Percentiles rank a stretch among this genome's conserved stretches.
phyloP scores from a whole-genome alignment of 2,888 invertebrate species.

The Frankliniella fusca region DNA sequence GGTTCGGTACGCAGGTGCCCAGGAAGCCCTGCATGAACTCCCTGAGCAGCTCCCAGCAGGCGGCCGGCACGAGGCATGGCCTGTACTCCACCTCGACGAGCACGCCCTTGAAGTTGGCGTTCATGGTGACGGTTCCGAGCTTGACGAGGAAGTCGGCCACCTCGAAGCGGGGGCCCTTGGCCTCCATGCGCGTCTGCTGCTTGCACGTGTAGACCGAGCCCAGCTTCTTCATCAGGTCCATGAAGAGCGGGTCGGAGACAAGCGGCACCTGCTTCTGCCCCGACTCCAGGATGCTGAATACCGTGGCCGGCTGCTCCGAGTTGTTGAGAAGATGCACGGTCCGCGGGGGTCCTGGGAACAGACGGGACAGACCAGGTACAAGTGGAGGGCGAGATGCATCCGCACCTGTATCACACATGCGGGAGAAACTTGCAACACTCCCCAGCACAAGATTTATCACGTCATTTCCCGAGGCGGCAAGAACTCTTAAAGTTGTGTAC shows the following conservation, averaged over 20 bases:
- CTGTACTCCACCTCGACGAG: constrained; percentile 90
- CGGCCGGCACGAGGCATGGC: constrained; percentile 80
- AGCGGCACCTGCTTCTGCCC: constrained; percentile 81
- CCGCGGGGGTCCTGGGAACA: constrained; percentile 67
- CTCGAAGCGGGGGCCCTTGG: constrained; percentile 82
- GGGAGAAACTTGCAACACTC: too few relatives aligned
- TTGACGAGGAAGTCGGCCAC: constrained; percentile 91
- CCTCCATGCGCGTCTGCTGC: constrained; percentile 76
- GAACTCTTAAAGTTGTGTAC: too few relatives aligned
- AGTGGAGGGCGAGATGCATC: too few relatives aligned
- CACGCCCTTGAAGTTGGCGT: constrained; percentile 88
- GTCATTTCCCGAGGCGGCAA: too few relatives aligned
- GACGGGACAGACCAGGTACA: constrained; percentile 58
- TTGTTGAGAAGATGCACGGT: constrained; percentile 92
- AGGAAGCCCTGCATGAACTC: constrained; percentile 90
- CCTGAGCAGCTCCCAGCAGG: constrained; percentile 86
- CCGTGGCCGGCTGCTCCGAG: constrained; percentile 91
- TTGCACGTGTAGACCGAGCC: constrained; percentile 82
- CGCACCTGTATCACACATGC: too few relatives aligned
- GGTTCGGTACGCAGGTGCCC: constrained; percentile 68
- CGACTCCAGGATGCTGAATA: constrained; percentile 85
- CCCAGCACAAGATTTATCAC: too few relatives aligned
- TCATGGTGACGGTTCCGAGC: constrained; percentile 87
- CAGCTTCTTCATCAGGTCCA: constrained; percentile 84
- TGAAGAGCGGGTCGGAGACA: constrained; percentile 86